Base-by-base conservation (phyloP, 2,797 vertebrate species). In the Loriculus beryllinus region DNA sequence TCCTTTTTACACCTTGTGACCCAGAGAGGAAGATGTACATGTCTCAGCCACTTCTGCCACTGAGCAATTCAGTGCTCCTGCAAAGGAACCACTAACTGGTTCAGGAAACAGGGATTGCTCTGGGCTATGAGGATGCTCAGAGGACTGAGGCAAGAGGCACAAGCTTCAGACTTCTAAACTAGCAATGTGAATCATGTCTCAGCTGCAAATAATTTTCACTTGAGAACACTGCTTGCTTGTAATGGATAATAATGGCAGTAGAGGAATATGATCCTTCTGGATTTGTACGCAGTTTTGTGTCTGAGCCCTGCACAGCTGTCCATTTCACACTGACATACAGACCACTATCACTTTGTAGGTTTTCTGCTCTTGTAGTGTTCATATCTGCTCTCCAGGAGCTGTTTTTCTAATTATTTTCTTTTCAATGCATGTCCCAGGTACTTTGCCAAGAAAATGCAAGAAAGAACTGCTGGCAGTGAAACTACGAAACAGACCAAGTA, bases 401-500 rank as follows among this genome's bases (percentile, higher is more conserved):
- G 63, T 77, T 80, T 92, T 67, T 72, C 91, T 95, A 76, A 95
- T 88, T 76, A 47, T 65, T 91, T 88, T 79, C 35, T 70, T 95
- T 91, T 93, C 47, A 67, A 76, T 33, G 68, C 28, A 9, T n/a
- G 25, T 86, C 80, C 54, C 96, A 99, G 99, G 99, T 70, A 99
- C 99, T 10, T 98, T 99, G 95, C 99, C 99, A 5, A 98, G 99
- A 92, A 98, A 98, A 86, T 99, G 99, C 97, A 99, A 98, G 97
- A 99, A 99, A 96, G 99, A 99, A 93, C 98, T 99, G 59, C 96
- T 99, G 97, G 98, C 99, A 0, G 99, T 99, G 81, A 99, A 99
- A 94, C 98, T 99, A 48, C 97, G 99, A 65, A 99, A 99, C 97
- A 98, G 99, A 65, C 99, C 99, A 4, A 99, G 99, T 88, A 99